A percentile compares a stretch with the other conserved stretches of the same genome.
phyloP scores from a whole-genome alignment of 2,888 invertebrate genomes.

The Cotesia congregata region DNA sequence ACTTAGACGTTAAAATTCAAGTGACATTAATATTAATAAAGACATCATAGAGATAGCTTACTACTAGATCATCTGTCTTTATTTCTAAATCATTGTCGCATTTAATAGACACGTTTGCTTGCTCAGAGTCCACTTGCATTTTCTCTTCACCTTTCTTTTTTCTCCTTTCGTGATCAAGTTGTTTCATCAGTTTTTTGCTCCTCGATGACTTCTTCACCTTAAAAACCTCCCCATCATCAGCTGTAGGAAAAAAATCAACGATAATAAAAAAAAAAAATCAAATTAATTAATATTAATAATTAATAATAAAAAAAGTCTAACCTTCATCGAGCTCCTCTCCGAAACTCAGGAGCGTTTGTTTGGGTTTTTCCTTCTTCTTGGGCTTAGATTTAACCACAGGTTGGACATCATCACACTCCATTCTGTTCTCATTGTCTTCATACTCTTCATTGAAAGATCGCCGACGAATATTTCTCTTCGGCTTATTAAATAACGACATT shows the following conservation, averaged over 20 bases:
- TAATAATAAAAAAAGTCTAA: slow-evolving; percentile 47
- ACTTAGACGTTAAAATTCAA: slow-evolving; percentile 23
- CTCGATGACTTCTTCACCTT: slow-evolving; percentile 96
- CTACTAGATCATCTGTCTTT: slow-evolving; percentile 79
- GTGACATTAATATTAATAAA: slow-evolving; percentile 52
- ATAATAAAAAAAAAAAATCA: neutral
- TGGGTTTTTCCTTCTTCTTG: slow-evolving; percentile 71
- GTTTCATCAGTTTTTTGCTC: slow-evolving; percentile 89
- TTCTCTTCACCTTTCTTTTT: slow-evolving; percentile 74
- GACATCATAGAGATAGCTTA: slow-evolving; percentile 72
- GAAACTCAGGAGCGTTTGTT: slow-evolving; percentile 83
- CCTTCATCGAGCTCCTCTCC: slow-evolving; percentile 74
- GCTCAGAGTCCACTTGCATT: slow-evolving; percentile 68
- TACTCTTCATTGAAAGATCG: slow-evolving; percentile 80
- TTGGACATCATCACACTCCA: slow-evolving; percentile 68
- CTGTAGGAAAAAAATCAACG: slow-evolving; percentile 67
- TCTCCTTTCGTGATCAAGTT: slow-evolving; percentile 83
- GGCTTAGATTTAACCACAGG: slow-evolving; percentile 71
- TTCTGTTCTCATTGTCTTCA: slow-evolving; percentile 77
- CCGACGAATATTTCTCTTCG: slow-evolving; percentile 85
- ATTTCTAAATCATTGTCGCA: slow-evolving; percentile 78
- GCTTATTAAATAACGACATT: slow-evolving; percentile 91
- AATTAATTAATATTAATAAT: slow-evolving; percentile 11
- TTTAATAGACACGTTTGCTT: slow-evolving; percentile 66
- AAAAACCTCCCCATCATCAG: slow-evolving; percentile 89